Percentiles rank a stretch among this genome's conserved stretches.
phyloP scores from a whole-genome alignment of 2,113 vertebrate species.

The Piliocolobus tephrosceles region DNA sequence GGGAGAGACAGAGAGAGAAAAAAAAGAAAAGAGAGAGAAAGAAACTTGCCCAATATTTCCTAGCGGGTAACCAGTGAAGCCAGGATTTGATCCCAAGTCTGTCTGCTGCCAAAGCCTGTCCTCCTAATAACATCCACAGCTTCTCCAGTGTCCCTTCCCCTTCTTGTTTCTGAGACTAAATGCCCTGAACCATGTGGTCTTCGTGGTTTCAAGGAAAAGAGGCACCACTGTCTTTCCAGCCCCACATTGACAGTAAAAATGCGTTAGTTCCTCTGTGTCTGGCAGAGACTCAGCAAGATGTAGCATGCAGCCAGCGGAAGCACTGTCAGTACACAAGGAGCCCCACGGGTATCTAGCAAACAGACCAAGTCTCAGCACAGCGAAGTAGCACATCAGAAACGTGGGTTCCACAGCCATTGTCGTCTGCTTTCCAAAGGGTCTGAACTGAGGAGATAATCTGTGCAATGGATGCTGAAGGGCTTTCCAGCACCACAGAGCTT shows the following conservation, averaged over 20 bases:
- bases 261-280: not conserved
- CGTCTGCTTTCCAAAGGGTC: not conserved
- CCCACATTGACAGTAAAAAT: not conserved
- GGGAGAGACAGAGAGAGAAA: fast-evolving
- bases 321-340: not conserved
- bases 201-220: not conserved
- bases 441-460: not conserved
- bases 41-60: not conserved
- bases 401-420: no score
- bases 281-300: not conserved
- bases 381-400: not conserved
- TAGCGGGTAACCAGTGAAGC: not conserved
- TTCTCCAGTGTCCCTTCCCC: not conserved
- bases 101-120: not conserved
- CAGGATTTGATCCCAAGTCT: not conserved
- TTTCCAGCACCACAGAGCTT: not conserved
- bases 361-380: not conserved
- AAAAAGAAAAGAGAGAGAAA: no score
- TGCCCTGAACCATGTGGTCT: not conserved
- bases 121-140: not conserved
- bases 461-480: fast-evolving
- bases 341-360: not conserved
- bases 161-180: not conserved
- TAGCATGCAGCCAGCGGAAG: fast-evolving
- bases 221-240: not conserved